Conservation (phyloP, 1,140 invertebrate species). For the Druon quercuslanigerum region DNA sequence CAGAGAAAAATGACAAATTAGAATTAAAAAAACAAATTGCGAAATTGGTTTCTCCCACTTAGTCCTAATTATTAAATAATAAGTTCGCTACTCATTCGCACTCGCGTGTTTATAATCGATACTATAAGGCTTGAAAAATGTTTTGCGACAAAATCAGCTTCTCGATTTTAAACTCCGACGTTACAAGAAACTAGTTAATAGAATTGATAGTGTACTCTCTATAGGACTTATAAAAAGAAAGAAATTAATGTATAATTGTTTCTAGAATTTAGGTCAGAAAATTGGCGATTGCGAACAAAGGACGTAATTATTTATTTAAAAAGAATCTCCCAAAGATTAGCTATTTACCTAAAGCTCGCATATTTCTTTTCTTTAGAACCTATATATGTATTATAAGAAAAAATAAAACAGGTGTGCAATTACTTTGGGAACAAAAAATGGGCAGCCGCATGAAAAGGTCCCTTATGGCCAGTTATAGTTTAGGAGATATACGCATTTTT, state of each 20-base stretch:
- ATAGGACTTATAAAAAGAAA: neutral
- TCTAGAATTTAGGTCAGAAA: neutral
- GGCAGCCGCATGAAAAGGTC: too few relatives aligned
- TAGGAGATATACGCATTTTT: too few relatives aligned
- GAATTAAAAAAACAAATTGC: neutral
- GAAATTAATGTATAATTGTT: neutral
- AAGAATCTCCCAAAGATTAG: too few relatives aligned
- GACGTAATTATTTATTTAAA: too few relatives aligned
- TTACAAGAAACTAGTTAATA: too few relatives aligned
- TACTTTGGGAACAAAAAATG: neutral
- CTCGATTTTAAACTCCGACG: neutral
- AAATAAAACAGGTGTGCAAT: slow-evolving; percentile 24
- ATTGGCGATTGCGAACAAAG: too few relatives aligned
- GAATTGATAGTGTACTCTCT: too few relatives aligned
- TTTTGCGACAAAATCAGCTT: slow-evolving; percentile 14
- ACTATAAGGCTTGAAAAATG: slow-evolving; percentile 15
- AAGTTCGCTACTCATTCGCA: neutral
- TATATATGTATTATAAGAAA: slow-evolving; percentile 6
- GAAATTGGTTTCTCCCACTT: neutral
- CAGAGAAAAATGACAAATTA: too few relatives aligned
- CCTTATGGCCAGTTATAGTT: too few relatives aligned
- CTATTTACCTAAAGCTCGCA: too few relatives aligned
- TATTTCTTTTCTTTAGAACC: neutral
- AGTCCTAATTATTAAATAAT: neutral
- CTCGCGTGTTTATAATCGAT: slow-evolving; percentile 3